A percentile compares a stretch with the other conserved stretches of the same genome.
Conservation (phyloP, 2,797 vertebrate genomes). For the Tinamus major region DNA sequence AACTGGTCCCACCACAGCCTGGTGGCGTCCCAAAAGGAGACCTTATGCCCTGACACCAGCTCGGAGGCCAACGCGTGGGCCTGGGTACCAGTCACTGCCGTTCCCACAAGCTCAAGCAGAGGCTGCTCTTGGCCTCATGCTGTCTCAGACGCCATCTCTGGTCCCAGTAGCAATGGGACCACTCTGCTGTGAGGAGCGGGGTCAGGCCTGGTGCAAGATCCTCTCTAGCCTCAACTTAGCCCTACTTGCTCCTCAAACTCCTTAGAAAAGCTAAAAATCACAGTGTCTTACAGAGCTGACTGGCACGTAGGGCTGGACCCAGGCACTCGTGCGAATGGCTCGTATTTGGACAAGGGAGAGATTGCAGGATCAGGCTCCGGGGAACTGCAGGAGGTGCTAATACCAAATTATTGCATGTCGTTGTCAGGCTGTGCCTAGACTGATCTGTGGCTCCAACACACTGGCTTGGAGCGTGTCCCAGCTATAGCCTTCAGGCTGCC, state of each 20-base stretch:
- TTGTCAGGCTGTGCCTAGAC: background rate
- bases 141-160: background rate
- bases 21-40: background rate
- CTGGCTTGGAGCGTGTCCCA: conserved; percentile 36
- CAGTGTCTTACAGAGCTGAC: background rate
- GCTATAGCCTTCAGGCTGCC: conserved; percentile 23
- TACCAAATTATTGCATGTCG: background rate
- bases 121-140: background rate
- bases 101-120: background rate
- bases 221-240: background rate
- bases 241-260: background rate
- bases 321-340: background rate
- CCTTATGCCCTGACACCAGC: background rate
- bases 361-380: background rate
- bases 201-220: background rate
- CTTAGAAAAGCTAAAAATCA: background rate
- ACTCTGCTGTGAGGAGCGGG: background rate
- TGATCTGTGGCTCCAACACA: background rate
- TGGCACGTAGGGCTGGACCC: background rate
- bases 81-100: background rate
- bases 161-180: background rate
- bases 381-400: background rate
- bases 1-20: background rate
- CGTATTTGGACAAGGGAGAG: background rate
- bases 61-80: background rate